Evolutionary conservation across 2,113 vertebrate species (phyloP).

Genomic region (Eulemur rufifrons): DNA sequence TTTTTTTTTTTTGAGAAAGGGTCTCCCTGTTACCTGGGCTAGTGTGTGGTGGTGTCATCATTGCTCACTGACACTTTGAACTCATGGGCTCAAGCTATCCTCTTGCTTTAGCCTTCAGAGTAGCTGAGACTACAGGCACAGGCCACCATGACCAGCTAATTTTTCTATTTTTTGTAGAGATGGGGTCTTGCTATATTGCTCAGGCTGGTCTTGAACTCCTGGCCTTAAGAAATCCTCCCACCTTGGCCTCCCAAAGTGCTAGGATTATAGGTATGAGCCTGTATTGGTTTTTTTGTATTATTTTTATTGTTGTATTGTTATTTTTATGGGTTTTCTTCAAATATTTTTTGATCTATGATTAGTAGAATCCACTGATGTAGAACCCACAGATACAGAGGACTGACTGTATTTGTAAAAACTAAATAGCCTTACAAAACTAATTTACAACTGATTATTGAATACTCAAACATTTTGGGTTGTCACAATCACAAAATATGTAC

Average conservation of each 20-base stretch:
- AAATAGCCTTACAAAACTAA: conserved; percentile 7
- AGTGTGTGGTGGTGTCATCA: background rate
- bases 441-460: conserved; percentile 22
- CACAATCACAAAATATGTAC: conserved; percentile 29
- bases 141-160: background rate
- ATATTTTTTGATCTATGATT: background rate
- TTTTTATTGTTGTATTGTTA: background rate
- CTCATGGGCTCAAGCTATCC: background rate
- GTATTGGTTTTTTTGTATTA: background rate
- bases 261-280: background rate
- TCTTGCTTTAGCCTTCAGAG: background rate
- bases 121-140: background rate
- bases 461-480: background rate
- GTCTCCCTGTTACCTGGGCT: background rate
- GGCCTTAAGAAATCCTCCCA: background rate
- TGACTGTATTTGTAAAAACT: background rate
- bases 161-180: background rate
- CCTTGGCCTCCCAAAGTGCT: background rate
- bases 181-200: background rate
- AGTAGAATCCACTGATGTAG: background rate
- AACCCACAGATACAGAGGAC: background rate
- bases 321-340: background rate
- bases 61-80: background rate
- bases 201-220: background rate
- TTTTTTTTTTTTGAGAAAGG: background rate